Evolutionary conservation across 2,113 vertebrate species (phyloP).

Genomic region (Catharus minimus): DNA sequence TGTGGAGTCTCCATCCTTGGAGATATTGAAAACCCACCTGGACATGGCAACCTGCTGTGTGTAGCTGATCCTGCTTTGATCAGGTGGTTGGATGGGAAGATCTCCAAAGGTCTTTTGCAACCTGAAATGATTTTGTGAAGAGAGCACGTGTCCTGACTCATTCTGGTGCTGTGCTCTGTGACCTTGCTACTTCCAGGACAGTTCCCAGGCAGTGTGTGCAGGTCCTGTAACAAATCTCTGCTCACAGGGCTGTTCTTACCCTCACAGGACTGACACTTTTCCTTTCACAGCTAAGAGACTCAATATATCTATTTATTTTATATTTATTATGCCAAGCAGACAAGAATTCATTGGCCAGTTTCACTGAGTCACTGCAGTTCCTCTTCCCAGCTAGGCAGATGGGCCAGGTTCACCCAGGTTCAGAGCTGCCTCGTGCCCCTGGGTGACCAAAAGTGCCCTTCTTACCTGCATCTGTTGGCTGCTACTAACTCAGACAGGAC

Average conservation of each 20-base stretch:
- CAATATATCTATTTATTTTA: neutral
- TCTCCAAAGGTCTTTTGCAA: neutral
- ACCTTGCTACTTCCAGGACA: neutral
- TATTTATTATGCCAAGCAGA: neutral
- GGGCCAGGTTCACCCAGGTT: neutral
- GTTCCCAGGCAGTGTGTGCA: neutral
- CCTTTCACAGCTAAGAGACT: neutral
- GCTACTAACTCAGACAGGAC: neutral
- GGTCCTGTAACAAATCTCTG: neutral
- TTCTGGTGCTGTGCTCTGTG: neutral
- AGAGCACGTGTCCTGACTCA: accelerated
- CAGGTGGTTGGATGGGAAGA: neutral
- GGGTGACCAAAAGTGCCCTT: neutral
- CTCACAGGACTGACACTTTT: accelerated
- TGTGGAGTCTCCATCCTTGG: neutral
- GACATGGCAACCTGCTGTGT: neutral
- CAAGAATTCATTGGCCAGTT: neutral
- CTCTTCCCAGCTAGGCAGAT: neutral
- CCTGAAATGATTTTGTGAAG: neutral
- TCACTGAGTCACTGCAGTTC: neutral
- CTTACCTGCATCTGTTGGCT: neutral
- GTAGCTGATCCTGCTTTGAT: neutral
- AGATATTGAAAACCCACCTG: neutral
- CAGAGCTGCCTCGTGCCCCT: neutral
- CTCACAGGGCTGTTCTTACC: neutral